A percentile compares a stretch with the other conserved stretches of the same genome.
Evolutionary conservation across 2,797 vertebrate species (phyloP).

Genomic region (Diceros bicornis): DNA sequence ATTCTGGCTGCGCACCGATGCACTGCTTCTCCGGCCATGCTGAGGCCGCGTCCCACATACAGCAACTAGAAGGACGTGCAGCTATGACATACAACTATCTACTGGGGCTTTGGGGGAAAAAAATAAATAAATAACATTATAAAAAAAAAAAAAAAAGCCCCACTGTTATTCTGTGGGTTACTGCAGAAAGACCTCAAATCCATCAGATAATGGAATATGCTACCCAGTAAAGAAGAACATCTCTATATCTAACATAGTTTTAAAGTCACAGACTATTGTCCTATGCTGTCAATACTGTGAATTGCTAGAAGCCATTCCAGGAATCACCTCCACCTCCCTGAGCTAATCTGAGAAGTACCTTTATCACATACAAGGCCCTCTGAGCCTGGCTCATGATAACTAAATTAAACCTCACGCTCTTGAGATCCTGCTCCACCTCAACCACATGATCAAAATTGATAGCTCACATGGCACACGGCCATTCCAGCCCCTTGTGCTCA

Average conservation of each 20-base stretch:
- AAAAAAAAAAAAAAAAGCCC: no score
- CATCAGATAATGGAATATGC: not conserved
- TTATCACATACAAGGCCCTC: conserved; percentile 26
- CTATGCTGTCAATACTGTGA: not conserved
- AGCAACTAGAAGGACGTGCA: no score
- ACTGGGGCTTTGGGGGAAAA: no score
- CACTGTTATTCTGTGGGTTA: not conserved
- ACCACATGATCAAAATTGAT: conserved; percentile 1
- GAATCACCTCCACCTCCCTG: not conserved
- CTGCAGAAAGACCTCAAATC: not conserved
- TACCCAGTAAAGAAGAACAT: not conserved
- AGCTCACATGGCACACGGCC: not conserved
- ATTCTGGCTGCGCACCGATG: no score
- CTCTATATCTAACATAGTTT: not conserved
- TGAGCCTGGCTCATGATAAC: conserved; percentile 3
- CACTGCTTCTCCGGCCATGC: no score
- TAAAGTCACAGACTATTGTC: not conserved
- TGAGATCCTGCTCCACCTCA: not conserved
- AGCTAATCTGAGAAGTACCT: conserved; percentile 23
- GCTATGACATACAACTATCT: no score
- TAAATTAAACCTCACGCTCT: conserved; percentile 23
- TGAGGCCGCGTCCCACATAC: no score
- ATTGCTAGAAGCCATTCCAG: not conserved
- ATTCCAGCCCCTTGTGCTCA: not conserved
- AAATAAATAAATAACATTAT: no score